These are phyloP conservation scores for Exaiptasia diaphana DNA, from an alignment of 64 coral and sea anemone genomes.

Conservation along the genomic window DNA sequence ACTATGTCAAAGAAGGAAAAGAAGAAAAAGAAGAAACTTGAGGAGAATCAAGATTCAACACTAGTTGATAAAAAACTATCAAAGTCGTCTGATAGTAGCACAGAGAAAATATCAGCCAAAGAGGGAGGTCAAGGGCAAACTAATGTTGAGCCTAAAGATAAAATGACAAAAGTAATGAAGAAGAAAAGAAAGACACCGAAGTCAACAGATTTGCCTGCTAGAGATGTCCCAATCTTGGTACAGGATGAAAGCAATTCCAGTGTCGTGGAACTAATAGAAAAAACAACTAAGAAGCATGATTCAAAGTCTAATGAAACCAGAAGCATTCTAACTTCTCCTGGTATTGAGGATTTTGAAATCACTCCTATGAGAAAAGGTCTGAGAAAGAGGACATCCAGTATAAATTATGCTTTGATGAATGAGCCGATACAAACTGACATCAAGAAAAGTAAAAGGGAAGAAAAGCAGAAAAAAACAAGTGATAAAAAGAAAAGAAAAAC, in stretches of 20 bases:
- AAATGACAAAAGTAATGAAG: constrained; percentile 4
- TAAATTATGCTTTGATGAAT: background rate
- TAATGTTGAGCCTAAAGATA: background rate
- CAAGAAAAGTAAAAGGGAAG: background rate
- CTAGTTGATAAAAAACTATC: background rate
- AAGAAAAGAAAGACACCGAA: background rate
- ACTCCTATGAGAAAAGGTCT: background rate
- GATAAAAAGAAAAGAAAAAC: too few species aligned
- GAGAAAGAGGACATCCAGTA: background rate
- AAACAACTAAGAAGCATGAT: background rate
- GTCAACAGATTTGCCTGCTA: too few species aligned
- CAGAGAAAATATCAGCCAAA: background rate
- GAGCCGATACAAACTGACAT: background rate
- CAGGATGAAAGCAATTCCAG: background rate
- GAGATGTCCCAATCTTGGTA: background rate
- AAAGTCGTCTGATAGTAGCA: background rate
- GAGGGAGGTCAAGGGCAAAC: background rate
- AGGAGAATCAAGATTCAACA: background rate
- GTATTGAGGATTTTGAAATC: constrained; percentile 13
- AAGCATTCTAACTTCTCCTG: background rate
- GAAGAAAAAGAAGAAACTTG: background rate
- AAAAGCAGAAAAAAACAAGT: background rate
- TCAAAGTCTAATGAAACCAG: too few species aligned
- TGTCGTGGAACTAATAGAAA: background rate
- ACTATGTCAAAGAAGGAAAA: background rate